Conservation (phyloP, 2,888 invertebrate species). For the Podabrus alpinus region DNA sequence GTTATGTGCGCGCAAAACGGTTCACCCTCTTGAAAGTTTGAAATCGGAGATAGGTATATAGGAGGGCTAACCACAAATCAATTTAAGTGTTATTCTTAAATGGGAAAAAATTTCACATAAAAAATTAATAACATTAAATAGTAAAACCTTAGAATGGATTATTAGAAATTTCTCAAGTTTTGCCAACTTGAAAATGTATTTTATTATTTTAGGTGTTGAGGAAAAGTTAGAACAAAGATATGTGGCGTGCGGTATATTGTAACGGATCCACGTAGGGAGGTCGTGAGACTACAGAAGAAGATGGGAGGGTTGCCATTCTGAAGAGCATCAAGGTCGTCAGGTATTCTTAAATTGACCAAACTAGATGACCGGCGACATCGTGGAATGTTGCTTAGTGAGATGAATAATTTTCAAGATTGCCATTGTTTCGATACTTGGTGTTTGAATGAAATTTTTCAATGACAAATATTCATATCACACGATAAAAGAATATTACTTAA, state of each 20-base stretch:
- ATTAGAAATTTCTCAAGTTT: not conserved
- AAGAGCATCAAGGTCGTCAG: slow-evolving; percentile 40
- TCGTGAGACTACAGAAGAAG: slow-evolving; percentile 36
- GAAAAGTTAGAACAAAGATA: slow-evolving; percentile 1
- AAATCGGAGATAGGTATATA: not conserved
- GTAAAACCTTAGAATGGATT: not conserved
- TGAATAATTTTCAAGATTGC: not conserved
- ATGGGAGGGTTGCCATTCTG: slow-evolving; percentile 37
- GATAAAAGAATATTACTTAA: not conserved
- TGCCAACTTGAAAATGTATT: not conserved
- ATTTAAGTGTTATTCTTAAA: not conserved
- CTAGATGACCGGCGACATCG: slow-evolving; percentile 26
- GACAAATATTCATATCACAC: not conserved
- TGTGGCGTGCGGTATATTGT: slow-evolving; percentile 9
- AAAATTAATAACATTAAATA: not conserved
- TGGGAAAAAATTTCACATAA: not conserved
- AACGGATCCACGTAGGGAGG: slow-evolving; percentile 32
- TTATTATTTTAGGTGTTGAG: not conserved
- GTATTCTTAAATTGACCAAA: slow-evolving; percentile 38
- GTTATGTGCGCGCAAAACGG: not conserved
- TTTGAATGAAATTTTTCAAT: not conserved
- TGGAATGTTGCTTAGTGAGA: slow-evolving; percentile 15
- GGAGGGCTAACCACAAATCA: not conserved
- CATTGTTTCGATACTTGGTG: not conserved
- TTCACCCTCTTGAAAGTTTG: not conserved